Conservation (phyloP, 2,113 vertebrate genomes). For the Kobus ellipsiprymnus region DNA sequence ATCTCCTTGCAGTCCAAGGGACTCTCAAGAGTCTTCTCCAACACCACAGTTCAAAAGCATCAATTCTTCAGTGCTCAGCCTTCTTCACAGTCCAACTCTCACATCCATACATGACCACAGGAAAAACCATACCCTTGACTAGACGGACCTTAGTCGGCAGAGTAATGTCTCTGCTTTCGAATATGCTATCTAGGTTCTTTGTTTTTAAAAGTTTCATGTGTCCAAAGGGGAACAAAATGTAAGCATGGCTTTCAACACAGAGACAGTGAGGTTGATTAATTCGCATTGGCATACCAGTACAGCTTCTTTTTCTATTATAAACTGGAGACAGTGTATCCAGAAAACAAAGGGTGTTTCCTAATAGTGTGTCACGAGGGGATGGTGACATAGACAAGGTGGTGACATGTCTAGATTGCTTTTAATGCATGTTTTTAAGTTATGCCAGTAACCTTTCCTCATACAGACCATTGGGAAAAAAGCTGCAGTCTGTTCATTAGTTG, state of each 20-base stretch:
- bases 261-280: slow-evolving; percentile 5
- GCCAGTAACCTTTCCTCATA: background rate
- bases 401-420: background rate
- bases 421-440: background rate
- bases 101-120: too few relatives aligned
- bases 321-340: background rate
- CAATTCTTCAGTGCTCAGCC: too few relatives aligned
- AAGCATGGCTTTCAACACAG: background rate
- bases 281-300: background rate
- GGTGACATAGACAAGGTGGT: background rate
- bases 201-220: background rate
- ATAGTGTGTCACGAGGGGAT: background rate
- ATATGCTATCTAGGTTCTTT: background rate
- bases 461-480: background rate
- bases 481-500: background rate
- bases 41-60: too few relatives aligned
- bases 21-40: too few relatives aligned
- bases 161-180: too few relatives aligned
- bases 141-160: too few relatives aligned
- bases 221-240: slow-evolving; percentile 53
- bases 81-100: too few relatives aligned
- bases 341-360: background rate
- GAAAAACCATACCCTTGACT: too few relatives aligned
- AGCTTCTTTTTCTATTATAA: slow-evolving; percentile 18
- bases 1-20: too few relatives aligned